Evolutionary conservation across 92 coral and sea anemone genomes (phyloP).

Genomic region (Muricea muricata): DNA sequence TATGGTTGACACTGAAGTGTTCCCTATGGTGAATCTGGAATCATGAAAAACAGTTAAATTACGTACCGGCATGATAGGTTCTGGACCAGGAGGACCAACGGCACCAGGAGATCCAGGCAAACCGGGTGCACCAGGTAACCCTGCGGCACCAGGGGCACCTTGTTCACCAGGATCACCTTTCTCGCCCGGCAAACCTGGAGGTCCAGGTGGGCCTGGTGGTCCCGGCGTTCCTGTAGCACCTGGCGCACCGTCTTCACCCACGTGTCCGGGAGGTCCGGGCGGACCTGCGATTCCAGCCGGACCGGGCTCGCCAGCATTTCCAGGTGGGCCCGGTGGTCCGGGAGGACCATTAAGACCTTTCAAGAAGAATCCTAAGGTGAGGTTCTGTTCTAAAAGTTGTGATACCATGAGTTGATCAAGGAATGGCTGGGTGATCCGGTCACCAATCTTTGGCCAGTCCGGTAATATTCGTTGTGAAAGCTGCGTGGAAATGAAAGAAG

Average conservation of each 20-base stretch:
- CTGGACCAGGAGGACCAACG: constrained; percentile 92
- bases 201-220: constrained; percentile 99
- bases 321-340: constrained; percentile 97
- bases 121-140: constrained; percentile 99
- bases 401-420: constrained; percentile 99
- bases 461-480: constrained; percentile 89
- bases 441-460: constrained; percentile 99
- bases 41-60: not conserved
- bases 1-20: too few species aligned
- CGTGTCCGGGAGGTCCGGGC: constrained; percentile 96
- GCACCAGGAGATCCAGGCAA: constrained; percentile 96
- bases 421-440: constrained; percentile 99
- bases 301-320: constrained; percentile 94
- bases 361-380: constrained; percentile 98
- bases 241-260: constrained; percentile 99
- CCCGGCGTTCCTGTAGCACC: constrained; percentile 99
- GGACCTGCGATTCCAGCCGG: constrained; percentile 93
- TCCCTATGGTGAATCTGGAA: too few species aligned
- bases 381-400: constrained; percentile 98
- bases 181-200: constrained; percentile 99
- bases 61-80: constrained; percentile 99
- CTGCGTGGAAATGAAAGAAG: constrained; percentile 52
- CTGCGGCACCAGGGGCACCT: constrained; percentile 99
- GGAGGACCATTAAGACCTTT: constrained; percentile 99
- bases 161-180: constrained; percentile 98